Evolutionary conservation across 1,140 invertebrate species (phyloP).

Genomic region (Lepidurus apus): DNA sequence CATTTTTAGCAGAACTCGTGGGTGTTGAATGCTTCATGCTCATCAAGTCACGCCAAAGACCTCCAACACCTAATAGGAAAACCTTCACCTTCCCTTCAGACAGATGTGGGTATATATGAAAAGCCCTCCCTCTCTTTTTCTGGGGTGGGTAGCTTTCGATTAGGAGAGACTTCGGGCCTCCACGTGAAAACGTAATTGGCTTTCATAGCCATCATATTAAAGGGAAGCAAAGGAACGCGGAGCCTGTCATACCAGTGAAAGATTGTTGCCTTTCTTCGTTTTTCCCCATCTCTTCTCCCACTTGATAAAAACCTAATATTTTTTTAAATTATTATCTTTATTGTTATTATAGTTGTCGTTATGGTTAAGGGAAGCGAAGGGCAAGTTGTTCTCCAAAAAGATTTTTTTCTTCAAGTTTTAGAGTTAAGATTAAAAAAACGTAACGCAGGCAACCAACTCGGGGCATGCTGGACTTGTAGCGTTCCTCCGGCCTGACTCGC

Average conservation of each 20-base stretch:
- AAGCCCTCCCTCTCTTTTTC: neutral
- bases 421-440: no score
- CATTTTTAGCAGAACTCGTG: neutral
- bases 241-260: neutral
- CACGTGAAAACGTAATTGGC: neutral
- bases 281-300: neutral
- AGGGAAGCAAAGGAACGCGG: neutral
- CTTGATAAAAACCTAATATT: neutral
- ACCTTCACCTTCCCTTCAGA: neutral
- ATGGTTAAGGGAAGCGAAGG: no score
- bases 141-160: neutral
- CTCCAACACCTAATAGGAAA: neutral
- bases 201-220: neutral
- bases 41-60: constrained; percentile 14
- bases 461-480: no score
- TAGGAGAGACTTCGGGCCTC: neutral
- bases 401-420: no score
- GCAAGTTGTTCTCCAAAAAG: no score
- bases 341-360: no score
- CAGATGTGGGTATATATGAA: neutral
- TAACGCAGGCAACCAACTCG: no score
- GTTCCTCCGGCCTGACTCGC: no score
- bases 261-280: neutral
- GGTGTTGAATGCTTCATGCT: constrained; percentile 15
- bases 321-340: neutral